Conservation (phyloP, 1,140 invertebrate species). For the Drosophila pectinifera region DNA sequence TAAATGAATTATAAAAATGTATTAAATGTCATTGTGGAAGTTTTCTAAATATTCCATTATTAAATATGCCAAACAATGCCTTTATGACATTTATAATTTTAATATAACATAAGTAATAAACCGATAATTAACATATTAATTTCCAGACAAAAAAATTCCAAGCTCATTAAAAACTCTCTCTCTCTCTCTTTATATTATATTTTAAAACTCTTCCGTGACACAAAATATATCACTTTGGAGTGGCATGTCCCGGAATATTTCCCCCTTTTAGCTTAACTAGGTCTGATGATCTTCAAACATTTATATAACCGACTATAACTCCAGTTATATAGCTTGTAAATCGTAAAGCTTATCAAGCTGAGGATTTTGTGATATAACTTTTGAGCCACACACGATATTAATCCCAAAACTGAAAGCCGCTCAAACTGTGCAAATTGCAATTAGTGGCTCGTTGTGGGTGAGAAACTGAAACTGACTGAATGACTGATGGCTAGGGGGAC, state of each 20-base stretch:
- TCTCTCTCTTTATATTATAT: no score
- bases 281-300: background rate
- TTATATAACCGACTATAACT: background rate
- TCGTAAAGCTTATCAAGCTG: constrained; percentile 18
- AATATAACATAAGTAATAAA: no score
- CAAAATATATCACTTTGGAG: background rate
- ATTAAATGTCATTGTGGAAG: no score
- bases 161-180: no score
- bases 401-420: constrained; percentile 18
- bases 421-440: constrained; percentile 56
- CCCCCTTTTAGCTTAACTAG: background rate
- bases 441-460: constrained; percentile 36
- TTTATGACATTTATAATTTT: no score
- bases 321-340: background rate
- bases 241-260: background rate
- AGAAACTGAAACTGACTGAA: constrained; percentile 14
- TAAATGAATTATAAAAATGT: no score
- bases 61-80: no score
- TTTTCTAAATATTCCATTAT: no score
- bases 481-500: constrained; percentile 9
- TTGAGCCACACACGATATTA: constrained; percentile 9
- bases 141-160: background rate
- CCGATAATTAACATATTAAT: no score
- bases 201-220: background rate
- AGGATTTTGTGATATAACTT: constrained; percentile 20